These are phyloP conservation scores for Chelonia mydas DNA, from an alignment of 2,797 vertebrate species.

Conservation along the genomic window DNA sequence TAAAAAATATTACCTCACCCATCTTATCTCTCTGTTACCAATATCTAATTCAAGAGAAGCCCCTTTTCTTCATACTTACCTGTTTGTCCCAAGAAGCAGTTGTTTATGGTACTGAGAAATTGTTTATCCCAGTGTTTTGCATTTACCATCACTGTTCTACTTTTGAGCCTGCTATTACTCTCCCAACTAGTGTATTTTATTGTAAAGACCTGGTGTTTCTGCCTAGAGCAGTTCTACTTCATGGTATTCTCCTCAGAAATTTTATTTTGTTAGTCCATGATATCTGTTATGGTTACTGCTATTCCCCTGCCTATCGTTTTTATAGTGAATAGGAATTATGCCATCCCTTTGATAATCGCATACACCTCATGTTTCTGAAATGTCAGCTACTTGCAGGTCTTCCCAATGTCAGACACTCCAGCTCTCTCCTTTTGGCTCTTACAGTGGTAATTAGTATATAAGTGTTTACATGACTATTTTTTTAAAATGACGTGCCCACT, in stretches of 20 bases:
- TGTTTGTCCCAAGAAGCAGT: not conserved
- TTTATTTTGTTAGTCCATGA: not conserved
- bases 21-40: not conserved
- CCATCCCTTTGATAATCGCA: not conserved
- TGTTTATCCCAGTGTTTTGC: not conserved
- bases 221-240: not conserved
- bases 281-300: not conserved
- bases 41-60: not conserved
- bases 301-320: not conserved
- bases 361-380: not conserved
- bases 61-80: not conserved
- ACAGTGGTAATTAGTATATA: no score
- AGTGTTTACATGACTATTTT: no score
- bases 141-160: not conserved
- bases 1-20: not conserved
- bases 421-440: not conserved
- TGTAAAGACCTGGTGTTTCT: not conserved
- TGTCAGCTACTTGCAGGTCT: not conserved
- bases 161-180: not conserved
- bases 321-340: not conserved
- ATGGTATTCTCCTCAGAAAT: not conserved
- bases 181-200: slow-evolving; percentile 4
- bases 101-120: not conserved
- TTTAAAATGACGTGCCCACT: not conserved
- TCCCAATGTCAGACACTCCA: not conserved